Evolutionary conservation across 2,888 invertebrate species (phyloP).

Genomic region (Diarsia rubi): DNA sequence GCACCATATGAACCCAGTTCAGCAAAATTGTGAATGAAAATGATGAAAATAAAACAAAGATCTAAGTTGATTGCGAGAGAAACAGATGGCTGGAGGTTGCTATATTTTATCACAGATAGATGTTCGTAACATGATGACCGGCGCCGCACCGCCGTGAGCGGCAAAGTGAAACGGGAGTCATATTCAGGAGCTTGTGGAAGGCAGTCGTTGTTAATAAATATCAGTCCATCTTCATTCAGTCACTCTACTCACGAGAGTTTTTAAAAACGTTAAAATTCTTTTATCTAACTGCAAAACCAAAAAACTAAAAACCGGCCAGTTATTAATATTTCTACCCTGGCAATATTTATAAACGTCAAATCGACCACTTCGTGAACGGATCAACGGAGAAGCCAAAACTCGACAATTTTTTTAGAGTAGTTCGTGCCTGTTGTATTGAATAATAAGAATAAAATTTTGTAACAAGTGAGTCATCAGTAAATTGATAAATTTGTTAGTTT

Average conservation of each 20-base stretch:
- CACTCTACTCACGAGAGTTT: slow-evolving; percentile 7
- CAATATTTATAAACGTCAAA: slow-evolving; percentile 66
- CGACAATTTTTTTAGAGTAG: slow-evolving; percentile 28
- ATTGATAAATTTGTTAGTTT: slow-evolving; percentile 15
- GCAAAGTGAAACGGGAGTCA: slow-evolving; percentile 68
- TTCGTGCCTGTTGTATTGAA: slow-evolving; percentile 28
- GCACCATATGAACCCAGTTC: too few relatives aligned
- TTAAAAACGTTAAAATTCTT: not conserved
- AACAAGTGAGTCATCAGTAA: slow-evolving; percentile 10
- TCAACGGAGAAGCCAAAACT: slow-evolving; percentile 26
- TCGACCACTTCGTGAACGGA: slow-evolving; percentile 52
- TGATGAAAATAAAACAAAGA: not conserved
- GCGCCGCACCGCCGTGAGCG: slow-evolving; percentile 38
- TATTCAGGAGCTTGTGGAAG: slow-evolving; percentile 74
- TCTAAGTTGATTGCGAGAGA: slow-evolving; percentile 20
- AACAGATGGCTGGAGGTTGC: not conserved
- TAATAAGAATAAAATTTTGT: slow-evolving; percentile 7
- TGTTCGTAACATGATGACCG: slow-evolving; percentile 22
- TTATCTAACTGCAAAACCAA: slow-evolving; percentile 2
- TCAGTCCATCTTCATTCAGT: slow-evolving; percentile 7
- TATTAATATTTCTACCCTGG: slow-evolving; percentile 60
- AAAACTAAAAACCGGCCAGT: slow-evolving; percentile 3
- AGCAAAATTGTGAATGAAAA: not conserved
- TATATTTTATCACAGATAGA: slow-evolving; percentile 16
- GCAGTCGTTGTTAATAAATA: slow-evolving; percentile 69